Conservation (phyloP, 92 coral and sea anemone genomes). For the Heliopora coerulea region DNA sequence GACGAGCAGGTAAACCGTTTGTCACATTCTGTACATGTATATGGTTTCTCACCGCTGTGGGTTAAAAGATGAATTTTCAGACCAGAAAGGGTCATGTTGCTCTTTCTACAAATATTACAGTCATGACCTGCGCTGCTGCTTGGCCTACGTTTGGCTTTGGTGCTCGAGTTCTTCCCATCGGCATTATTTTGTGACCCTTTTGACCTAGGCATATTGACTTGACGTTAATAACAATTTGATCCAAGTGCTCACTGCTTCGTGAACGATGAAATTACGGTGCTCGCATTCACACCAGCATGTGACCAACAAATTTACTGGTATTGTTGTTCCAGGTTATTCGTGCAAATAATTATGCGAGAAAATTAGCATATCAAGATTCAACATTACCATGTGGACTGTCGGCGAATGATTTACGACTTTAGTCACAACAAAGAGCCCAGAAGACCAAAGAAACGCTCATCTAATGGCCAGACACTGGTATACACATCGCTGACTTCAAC, state of each 20-base stretch:
- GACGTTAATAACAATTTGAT: background rate
- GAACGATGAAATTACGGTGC: background rate
- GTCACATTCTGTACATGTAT: constrained; percentile 25
- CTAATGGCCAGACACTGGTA: background rate
- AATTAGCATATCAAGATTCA: background rate
- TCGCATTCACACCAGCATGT: background rate
- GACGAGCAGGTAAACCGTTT: constrained; percentile 39
- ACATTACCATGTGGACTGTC: background rate
- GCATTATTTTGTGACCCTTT: background rate
- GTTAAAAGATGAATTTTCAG: constrained; percentile 35
- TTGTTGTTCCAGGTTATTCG: background rate
- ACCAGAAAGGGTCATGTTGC: constrained; percentile 39
- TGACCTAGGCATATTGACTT: constrained; percentile 4
- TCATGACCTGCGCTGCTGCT: constrained; percentile 23
- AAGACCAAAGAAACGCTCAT: background rate
- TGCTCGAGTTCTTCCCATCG: background rate
- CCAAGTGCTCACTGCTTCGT: background rate
- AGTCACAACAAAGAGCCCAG: background rate
- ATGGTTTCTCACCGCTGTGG: constrained; percentile 41
- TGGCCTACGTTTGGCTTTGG: constrained; percentile 6
- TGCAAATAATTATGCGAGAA: background rate
- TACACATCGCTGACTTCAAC: background rate
- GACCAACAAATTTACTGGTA: background rate
- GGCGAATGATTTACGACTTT: constrained; percentile 1
- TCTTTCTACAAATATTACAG: constrained; percentile 32